Evolutionary conservation across 2,797 vertebrate species (phyloP).

Genomic region (Pseudochaenichthys georgianus): DNA sequence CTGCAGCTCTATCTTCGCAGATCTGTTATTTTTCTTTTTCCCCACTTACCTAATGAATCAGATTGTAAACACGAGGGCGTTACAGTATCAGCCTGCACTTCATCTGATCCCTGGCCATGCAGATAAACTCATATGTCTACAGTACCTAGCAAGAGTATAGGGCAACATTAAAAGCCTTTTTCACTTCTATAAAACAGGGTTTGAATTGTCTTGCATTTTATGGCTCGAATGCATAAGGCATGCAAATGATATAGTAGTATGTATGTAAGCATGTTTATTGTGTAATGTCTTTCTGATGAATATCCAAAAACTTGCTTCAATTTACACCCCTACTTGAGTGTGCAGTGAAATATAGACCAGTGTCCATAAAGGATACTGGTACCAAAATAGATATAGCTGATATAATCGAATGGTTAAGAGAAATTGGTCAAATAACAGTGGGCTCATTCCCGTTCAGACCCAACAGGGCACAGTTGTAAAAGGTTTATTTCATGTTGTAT

Average conservation of each 20-base stretch:
- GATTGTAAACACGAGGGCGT: background rate
- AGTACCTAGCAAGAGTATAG: background rate
- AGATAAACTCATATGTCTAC: background rate
- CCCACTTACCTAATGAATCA: background rate
- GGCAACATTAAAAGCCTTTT: background rate
- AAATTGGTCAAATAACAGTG: background rate
- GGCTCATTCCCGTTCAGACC: conserved; percentile 1
- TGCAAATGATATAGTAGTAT: background rate
- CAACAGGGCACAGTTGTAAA: conserved; percentile 10
- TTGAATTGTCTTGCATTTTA: background rate
- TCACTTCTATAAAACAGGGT: background rate
- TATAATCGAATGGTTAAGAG: background rate
- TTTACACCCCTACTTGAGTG: background rate
- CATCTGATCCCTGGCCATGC: background rate
- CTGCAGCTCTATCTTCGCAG: background rate
- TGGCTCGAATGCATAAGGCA: background rate
- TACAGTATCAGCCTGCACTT: background rate
- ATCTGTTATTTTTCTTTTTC: background rate
- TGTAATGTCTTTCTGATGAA: background rate
- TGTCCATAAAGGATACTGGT: background rate
- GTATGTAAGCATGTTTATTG: background rate
- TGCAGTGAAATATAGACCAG: background rate
- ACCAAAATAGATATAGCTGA: background rate
- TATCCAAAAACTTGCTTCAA: background rate
- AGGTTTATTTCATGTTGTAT: conserved; percentile 17